Evolutionary conservation across 2,888 invertebrate genomes (phyloP).

Genomic region (Lucinisca nassula): DNA sequence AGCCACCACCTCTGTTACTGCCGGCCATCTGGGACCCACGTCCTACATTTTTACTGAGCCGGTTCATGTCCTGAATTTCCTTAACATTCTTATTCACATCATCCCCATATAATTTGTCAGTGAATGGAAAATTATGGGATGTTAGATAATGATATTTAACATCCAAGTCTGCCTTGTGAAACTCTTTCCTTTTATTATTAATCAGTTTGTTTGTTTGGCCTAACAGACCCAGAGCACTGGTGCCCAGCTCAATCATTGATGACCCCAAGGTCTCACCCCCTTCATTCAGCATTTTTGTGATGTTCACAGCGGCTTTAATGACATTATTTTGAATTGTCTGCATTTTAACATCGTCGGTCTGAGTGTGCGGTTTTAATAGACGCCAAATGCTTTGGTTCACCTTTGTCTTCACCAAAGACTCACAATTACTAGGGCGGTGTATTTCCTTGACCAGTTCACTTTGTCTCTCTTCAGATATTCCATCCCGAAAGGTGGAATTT

Average conservation of each 20-base stretch:
- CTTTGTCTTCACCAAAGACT: background rate
- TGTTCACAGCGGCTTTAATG: slow-evolving; percentile 16
- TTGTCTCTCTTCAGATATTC: background rate
- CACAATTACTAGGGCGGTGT: background rate
- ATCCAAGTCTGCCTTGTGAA: no score
- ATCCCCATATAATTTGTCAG: no score
- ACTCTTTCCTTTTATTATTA: background rate
- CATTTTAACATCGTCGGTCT: slow-evolving; percentile 31
- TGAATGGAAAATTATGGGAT: no score
- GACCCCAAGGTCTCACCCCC: background rate
- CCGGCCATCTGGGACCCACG: no score
- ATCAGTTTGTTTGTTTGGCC: slow-evolving; percentile 25
- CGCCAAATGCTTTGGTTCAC: background rate
- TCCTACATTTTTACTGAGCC: no score
- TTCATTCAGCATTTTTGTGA: slow-evolving; percentile 13
- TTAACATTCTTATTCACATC: no score
- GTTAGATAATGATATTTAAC: no score
- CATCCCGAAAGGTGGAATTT: background rate
- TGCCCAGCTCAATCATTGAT: background rate
- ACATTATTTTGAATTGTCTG: slow-evolving; percentile 8
- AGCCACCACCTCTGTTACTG: no score
- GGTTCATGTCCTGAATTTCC: no score
- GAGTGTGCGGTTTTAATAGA: background rate
- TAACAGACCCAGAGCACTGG: slow-evolving; percentile 10
- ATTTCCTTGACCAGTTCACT: background rate